A percentile compares a stretch with the other conserved stretches of the same genome.
phyloP scores from a whole-genome alignment of 2,113 vertebrate species.

The Heterotis niloticus region DNA sequence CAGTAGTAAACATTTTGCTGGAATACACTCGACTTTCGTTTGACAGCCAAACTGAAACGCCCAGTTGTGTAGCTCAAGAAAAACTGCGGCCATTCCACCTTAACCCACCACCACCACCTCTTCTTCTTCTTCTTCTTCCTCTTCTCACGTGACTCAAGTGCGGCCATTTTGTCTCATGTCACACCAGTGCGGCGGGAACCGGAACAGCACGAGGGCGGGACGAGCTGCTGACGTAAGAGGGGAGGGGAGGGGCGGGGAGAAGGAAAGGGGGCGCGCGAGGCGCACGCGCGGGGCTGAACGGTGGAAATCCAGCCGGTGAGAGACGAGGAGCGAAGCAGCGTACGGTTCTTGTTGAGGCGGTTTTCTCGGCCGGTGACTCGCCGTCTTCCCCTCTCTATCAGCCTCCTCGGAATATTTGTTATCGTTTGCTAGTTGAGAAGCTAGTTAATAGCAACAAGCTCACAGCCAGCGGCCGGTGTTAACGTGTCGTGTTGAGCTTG shows the following conservation, averaged over 20 bases:
- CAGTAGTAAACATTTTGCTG: too few relatives aligned
- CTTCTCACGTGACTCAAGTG: conserved; percentile 71
- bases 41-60: too few relatives aligned
- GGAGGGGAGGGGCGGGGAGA: conserved; percentile 8
- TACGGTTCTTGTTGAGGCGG: neutral
- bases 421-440: neutral
- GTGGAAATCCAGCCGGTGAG: too few relatives aligned
- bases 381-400: neutral
- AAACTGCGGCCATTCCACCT: conserved; percentile 13
- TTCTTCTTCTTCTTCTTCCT: too few relatives aligned
- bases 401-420: neutral
- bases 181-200: conserved; percentile 38
- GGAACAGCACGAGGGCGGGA: conserved; percentile 45
- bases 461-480: neutral
- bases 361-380: neutral
- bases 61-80: too few relatives aligned
- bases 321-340: neutral
- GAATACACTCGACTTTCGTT: too few relatives aligned
- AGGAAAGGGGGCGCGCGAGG: neutral
- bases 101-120: conserved; percentile 11
- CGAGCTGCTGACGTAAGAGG: conserved; percentile 40
- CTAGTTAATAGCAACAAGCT: neutral
- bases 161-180: conserved; percentile 74
- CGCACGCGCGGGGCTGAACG: neutral
- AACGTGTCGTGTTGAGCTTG: neutral